A percentile compares a stretch with the other conserved stretches of the same genome.
Conservation (phyloP, 2,113 vertebrate genomes). For the Anolis sagrei region DNA sequence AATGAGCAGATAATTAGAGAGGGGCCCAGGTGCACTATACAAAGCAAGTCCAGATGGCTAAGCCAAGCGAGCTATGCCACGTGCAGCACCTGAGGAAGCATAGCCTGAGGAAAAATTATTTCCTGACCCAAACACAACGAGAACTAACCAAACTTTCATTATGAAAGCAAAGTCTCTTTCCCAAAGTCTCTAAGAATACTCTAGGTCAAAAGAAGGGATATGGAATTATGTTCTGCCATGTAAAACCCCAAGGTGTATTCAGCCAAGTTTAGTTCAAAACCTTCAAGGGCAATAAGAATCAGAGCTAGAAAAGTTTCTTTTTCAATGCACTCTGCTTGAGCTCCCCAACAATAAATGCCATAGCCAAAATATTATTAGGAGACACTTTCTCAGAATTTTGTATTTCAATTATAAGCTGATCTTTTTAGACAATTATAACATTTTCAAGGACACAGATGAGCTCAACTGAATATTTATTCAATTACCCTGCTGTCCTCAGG, state of each 20-base stretch:
- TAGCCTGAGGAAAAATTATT: neutral
- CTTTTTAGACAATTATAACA: too few relatives aligned
- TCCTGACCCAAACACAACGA: neutral
- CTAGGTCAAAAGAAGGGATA: neutral
- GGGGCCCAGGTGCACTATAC: neutral
- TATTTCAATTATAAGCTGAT: too few relatives aligned
- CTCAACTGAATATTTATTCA: too few relatives aligned
- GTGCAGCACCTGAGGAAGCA: neutral
- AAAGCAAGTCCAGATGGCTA: conserved; percentile 15
- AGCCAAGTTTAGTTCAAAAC: neutral
- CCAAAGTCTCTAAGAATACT: neutral
- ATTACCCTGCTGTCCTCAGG: too few relatives aligned
- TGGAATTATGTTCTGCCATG: neutral
- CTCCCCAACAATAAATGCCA: too few relatives aligned
- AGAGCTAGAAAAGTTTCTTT: too few relatives aligned
- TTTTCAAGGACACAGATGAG: too few relatives aligned
- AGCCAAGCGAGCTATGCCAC: neutral
- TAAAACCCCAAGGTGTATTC: neutral
- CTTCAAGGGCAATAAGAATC: too few relatives aligned
- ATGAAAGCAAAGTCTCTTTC: neutral
- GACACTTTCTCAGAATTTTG: too few relatives aligned
- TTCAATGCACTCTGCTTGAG: too few relatives aligned
- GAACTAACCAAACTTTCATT: neutral
- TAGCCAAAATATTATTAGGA: too few relatives aligned
- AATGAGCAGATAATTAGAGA: conserved; percentile 9